Percentiles rank a stretch among this genome's conserved stretches.
Conservation (phyloP, 92 coral and sea anemone species). For the Porites cylindrica region DNA sequence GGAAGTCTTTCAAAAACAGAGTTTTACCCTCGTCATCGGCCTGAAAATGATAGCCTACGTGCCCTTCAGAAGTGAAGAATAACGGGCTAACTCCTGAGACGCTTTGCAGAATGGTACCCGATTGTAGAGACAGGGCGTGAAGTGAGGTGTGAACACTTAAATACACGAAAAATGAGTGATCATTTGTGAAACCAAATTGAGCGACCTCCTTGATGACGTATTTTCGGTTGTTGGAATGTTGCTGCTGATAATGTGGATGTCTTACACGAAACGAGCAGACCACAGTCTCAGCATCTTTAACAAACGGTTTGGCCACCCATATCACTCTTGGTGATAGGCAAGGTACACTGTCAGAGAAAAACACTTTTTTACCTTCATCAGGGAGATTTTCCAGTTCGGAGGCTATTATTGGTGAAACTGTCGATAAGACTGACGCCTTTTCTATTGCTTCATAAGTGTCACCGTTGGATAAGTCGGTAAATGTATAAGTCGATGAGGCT, state of each 20-base stretch:
- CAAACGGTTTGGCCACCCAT: too few species aligned
- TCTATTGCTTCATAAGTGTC: too few species aligned
- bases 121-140: neutral
- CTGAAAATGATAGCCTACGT: neutral
- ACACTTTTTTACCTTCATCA: too few species aligned
- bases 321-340: too few species aligned
- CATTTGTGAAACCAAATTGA: neutral
- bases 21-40: neutral
- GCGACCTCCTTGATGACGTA: neutral
- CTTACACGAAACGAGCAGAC: neutral
- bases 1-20: neutral
- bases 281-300: neutral
- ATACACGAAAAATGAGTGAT: neutral
- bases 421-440: too few species aligned
- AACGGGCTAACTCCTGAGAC: neutral
- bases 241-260: neutral
- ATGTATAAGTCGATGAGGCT: too few species aligned
- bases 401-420: too few species aligned
- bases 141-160: neutral
- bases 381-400: too few species aligned
- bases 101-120: constrained; percentile 3
- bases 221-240: neutral
- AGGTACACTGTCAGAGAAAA: too few species aligned
- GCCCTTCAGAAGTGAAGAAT: neutral
- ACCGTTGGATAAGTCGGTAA: too few species aligned